phyloP scores from a whole-genome alignment of 2,113 vertebrate species.

The Heterochromis multidens region DNA sequence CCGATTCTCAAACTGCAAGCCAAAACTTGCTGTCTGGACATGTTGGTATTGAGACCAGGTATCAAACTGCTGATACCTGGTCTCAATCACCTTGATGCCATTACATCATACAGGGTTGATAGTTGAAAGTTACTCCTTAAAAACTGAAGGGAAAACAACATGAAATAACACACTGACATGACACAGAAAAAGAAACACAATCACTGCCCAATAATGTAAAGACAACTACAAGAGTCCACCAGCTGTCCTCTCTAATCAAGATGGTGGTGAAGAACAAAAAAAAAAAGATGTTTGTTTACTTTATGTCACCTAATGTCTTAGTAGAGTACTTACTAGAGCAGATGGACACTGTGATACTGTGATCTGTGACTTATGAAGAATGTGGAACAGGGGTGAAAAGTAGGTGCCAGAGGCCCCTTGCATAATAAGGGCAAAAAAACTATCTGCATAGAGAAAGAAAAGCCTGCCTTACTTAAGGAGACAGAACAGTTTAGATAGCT shows the following conservation, averaged over 20 bases:
- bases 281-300: neutral
- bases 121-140: neutral
- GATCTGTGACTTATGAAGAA: fast-evolving
- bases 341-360: too few relatives aligned
- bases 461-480: neutral
- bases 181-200: too few relatives aligned
- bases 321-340: neutral
- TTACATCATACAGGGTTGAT: neutral
- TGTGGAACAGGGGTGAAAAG: neutral
- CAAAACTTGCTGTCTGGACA: neutral
- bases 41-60: neutral
- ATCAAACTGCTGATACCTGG: neutral
- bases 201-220: too few relatives aligned
- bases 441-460: neutral
- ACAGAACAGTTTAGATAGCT: neutral
- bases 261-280: neutral
- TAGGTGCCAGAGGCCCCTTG: too few relatives aligned
- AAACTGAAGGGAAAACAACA: neutral
- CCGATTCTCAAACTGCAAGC: neutral
- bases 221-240: neutral
- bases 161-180: too few relatives aligned
- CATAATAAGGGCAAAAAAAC: neutral
- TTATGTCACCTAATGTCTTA: neutral
- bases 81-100: neutral
- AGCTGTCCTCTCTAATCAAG: neutral